phyloP scores from a whole-genome alignment of 2,888 invertebrate genomes.

The Melanotus villosus region DNA sequence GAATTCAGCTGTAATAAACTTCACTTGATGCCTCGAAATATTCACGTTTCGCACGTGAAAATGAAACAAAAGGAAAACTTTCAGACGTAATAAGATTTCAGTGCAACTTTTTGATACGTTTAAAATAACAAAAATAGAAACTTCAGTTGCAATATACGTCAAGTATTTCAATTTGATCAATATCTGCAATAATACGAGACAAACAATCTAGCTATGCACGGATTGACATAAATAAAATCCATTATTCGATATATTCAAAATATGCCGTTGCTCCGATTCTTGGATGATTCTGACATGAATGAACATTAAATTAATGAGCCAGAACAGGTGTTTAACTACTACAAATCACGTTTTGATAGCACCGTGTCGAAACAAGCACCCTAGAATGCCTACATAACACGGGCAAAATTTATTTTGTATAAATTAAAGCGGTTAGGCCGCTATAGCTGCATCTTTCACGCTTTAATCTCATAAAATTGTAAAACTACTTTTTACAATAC shows the following conservation, averaged over 20 bases:
- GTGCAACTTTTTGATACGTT: too few relatives aligned
- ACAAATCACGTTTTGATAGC: slow-evolving; percentile 22
- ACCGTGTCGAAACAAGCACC: slow-evolving; percentile 11
- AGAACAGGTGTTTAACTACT: slow-evolving; percentile 20
- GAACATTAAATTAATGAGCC: slow-evolving; percentile 14
- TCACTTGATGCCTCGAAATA: too few relatives aligned
- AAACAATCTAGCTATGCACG: background rate
- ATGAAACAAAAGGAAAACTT: too few relatives aligned
- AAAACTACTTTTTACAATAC: background rate
- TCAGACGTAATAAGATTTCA: too few relatives aligned
- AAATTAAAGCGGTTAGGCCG: slow-evolving; percentile 14
- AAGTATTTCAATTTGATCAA: background rate
- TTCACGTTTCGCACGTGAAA: too few relatives aligned
- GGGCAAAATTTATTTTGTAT: slow-evolving; percentile 16
- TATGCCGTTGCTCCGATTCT: background rate
- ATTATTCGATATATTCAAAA: background rate
- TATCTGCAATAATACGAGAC: background rate
- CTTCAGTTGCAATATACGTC: background rate
- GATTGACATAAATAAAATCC: background rate
- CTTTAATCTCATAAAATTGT: slow-evolving; percentile 6
- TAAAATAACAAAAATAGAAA: too few relatives aligned
- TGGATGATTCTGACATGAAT: background rate
- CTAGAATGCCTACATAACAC: slow-evolving; percentile 1
- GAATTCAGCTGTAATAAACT: too few relatives aligned
- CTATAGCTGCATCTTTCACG: slow-evolving; percentile 17